Percentiles rank a stretch among this genome's conserved stretches.
These are phyloP conservation scores for Goniozus legneri DNA, from an alignment of 1,140 invertebrate genomes.

Conservation along the genomic window DNA sequence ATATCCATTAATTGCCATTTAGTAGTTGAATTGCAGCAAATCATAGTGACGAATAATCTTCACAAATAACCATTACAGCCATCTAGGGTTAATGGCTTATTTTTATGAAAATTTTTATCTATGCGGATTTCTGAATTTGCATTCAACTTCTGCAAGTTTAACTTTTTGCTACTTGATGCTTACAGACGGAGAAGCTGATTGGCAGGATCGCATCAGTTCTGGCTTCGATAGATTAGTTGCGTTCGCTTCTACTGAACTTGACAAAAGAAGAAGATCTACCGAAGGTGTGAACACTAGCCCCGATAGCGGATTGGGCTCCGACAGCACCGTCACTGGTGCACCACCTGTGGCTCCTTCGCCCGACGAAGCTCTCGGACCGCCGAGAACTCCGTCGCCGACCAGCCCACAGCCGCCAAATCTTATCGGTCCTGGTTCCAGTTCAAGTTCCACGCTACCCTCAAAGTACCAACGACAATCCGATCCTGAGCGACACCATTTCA, in stretches of 20 bases:
- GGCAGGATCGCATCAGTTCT: constrained; percentile 82
- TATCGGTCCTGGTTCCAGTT: constrained; percentile 23
- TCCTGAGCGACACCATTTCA: constrained; percentile 69
- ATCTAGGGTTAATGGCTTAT: constrained; percentile 42
- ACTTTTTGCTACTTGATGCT: constrained; percentile 11
- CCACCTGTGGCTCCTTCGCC: constrained; percentile 56
- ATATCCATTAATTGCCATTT: too few species aligned
- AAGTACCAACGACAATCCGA: constrained; percentile 62
- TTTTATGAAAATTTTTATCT: constrained; percentile 47
- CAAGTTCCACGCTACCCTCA: constrained; percentile 50
- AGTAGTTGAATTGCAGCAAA: too few species aligned
- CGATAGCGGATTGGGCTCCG: constrained; percentile 73
- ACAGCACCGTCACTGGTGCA: constrained; percentile 57
- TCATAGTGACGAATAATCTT: too few species aligned
- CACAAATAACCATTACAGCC: too few species aligned
- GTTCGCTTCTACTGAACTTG: constrained; percentile 80
- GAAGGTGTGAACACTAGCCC: constrained; percentile 75
- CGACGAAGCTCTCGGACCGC: constrained; percentile 58
- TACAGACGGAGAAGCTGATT: constrained; percentile 64
- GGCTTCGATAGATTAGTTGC: constrained; percentile 84
- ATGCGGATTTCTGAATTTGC: constrained; percentile 9
- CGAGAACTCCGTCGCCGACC: constrained; percentile 66
- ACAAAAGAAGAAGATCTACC: constrained; percentile 73
- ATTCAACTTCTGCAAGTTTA: background rate
- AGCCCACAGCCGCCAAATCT: constrained; percentile 55